Evolutionary conservation across 1,140 invertebrate genomes (phyloP), one percentile per base, ranked within the genome.

Genomic region (Panagrolaimus sp.): DNA sequence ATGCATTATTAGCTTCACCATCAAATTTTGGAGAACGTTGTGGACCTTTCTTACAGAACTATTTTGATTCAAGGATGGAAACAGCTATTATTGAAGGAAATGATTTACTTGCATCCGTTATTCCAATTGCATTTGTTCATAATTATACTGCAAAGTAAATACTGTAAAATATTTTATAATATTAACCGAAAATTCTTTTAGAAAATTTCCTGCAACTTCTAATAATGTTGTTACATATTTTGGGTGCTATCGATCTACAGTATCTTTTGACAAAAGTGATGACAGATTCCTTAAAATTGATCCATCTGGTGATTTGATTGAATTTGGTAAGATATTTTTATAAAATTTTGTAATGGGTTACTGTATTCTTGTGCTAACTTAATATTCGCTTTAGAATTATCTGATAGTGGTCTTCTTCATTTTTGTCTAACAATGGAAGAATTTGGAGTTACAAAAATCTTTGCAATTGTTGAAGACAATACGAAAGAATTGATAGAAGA

Each of bases 21-120:
- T 25, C 51, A 20, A 20, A 57, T 20, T 57, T 57, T 57, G 51
- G 20, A 20, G 51, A 57, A 27, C 51, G 51, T n/a, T 57, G 51
- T 25, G 51, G 51, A 20, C 51, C 51, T 1, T 57, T 57, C 20
- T 57, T 57, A 27, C n/a, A 57, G 51, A 20, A 27, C 9, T 57
- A 57, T 16, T 57, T 57, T 27, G 27, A 20, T n/a, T 25, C 20
- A 27, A 27, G 20, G 20, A 57, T 57, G 51, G 51, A 57, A 57
- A 20, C 13, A 11, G 20, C 13, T 27, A 57, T 57, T 16, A 57
- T 11, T 20, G 27, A 57, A 27, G 51, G 51, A 20, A 3, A 5
- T 11, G 51, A 11, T 11, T 13, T 57, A 11, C 27, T 57, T 20
- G 51, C 51, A 3, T 20, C 51, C 9, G 27, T 57, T 25, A 20